Conservation (phyloP, 2,888 invertebrate species). For the Drosophila emarginata region DNA sequence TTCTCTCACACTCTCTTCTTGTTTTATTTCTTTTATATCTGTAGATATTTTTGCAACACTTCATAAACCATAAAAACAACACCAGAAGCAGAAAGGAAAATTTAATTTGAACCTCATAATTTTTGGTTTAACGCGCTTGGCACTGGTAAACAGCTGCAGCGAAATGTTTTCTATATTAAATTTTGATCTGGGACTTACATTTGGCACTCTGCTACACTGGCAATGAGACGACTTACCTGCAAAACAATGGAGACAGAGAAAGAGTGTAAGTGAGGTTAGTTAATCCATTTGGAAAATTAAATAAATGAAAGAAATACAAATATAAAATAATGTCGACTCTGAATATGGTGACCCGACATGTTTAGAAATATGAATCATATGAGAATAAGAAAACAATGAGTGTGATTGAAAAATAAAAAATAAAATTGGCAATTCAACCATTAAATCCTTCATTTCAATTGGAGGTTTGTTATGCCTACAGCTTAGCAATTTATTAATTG, state of each 20-base stretch:
- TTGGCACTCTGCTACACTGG: neutral
- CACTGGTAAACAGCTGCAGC: constrained; percentile 39
- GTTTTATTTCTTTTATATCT: constrained; percentile 49
- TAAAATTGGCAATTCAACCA: no score
- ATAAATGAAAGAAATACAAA: neutral
- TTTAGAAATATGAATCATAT: neutral
- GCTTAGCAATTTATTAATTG: no score
- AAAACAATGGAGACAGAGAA: neutral
- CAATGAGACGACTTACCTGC: constrained; percentile 16
- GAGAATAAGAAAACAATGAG: no score
- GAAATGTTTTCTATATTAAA: neutral
- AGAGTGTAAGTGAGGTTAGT: neutral
- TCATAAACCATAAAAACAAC: constrained; percentile 71
- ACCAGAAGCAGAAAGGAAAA: constrained; percentile 50
- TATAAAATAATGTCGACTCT: neutral
- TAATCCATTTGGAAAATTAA: neutral
- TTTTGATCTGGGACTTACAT: constrained; percentile 5
- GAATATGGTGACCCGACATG: neutral
- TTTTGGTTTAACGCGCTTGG: constrained; percentile 49
- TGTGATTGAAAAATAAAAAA: no score
- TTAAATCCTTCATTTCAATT: no score
- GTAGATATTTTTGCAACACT: constrained; percentile 70
- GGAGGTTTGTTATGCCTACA: no score
- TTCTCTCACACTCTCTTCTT: constrained; percentile 15
- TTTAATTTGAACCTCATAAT: constrained; percentile 71